phyloP scores from a whole-genome alignment of 2,113 vertebrate genomes.

The Lophochroa leadbeateri region DNA sequence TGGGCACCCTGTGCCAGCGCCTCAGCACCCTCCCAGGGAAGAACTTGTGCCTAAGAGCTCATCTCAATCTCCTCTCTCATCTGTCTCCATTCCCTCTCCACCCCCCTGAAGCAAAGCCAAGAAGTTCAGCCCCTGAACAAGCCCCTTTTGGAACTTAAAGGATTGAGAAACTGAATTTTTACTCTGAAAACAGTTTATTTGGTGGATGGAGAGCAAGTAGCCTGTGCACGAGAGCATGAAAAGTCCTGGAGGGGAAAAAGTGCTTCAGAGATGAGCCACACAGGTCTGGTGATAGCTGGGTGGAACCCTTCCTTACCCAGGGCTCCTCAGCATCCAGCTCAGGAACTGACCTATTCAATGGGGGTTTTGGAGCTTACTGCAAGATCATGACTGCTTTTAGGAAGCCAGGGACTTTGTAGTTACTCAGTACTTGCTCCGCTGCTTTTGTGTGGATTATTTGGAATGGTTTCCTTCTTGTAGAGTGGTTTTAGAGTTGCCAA shows the following conservation, averaged over 20 bases:
- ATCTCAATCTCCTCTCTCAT: neutral
- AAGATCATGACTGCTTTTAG: neutral
- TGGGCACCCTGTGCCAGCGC: neutral
- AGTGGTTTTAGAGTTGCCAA: neutral
- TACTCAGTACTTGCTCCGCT: constrained; percentile 4
- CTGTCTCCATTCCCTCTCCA: neutral
- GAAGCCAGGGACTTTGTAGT: neutral
- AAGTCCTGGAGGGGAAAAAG: neutral
- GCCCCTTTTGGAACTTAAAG: neutral
- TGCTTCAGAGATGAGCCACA: neutral
- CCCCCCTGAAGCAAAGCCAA: neutral
- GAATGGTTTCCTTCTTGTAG: neutral
- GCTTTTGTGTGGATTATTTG: neutral
- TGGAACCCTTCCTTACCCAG: neutral
- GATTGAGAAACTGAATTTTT: neutral
- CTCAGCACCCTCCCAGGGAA: neutral
- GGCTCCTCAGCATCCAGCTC: neutral
- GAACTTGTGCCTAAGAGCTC: neutral
- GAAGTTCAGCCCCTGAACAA: neutral
- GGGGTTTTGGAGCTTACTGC: neutral
- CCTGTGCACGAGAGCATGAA: neutral
- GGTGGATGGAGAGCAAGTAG: rapidly evolving
- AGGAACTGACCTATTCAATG: neutral
- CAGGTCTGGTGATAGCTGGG: neutral
- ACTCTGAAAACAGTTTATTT: neutral